phyloP scores from a whole-genome alignment of 53 echinoderm and acorn worm species.

The Crossaster papposus region DNA sequence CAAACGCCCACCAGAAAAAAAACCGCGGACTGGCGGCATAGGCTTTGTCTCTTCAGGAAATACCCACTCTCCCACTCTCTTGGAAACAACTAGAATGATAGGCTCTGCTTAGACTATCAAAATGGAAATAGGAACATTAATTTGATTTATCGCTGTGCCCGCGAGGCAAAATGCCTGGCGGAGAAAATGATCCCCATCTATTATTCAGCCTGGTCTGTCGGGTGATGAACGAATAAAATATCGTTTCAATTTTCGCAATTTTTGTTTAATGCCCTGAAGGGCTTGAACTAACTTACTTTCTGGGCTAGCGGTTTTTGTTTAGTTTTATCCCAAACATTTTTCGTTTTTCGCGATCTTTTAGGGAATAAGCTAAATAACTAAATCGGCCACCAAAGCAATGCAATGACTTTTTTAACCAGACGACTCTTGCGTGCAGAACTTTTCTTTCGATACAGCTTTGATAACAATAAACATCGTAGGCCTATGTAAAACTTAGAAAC shows the following conservation, averaged over 20 bases:
- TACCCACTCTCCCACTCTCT: not conserved
- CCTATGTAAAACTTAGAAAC: too few relatives aligned
- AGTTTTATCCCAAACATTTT: not conserved
- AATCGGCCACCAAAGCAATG: not conserved
- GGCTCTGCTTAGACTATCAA: not conserved
- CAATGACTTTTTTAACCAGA: not conserved
- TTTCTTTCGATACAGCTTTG: not conserved
- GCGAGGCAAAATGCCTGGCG: not conserved
- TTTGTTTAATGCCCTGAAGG: not conserved
- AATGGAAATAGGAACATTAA: not conserved
- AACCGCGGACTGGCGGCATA: too few relatives aligned
- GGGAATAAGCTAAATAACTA: not conserved
- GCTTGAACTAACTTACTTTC: not conserved
- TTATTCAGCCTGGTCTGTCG: not conserved
- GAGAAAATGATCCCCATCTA: not conserved
- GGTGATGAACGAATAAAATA: not conserved
- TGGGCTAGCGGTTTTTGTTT: not conserved
- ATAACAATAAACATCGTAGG: too few relatives aligned
- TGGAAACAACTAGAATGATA: not conserved
- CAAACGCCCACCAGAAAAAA: not conserved
- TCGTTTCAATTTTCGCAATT: not conserved
- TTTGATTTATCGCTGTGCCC: not conserved
- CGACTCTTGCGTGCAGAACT: not conserved
- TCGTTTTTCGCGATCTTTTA: not conserved
- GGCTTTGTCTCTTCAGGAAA: not conserved